A percentile compares a stretch with the other conserved stretches of the same genome.
Evolutionary conservation across 2,113 vertebrate species (phyloP).

Genomic region (Shinisaurus crocodilurus): DNA sequence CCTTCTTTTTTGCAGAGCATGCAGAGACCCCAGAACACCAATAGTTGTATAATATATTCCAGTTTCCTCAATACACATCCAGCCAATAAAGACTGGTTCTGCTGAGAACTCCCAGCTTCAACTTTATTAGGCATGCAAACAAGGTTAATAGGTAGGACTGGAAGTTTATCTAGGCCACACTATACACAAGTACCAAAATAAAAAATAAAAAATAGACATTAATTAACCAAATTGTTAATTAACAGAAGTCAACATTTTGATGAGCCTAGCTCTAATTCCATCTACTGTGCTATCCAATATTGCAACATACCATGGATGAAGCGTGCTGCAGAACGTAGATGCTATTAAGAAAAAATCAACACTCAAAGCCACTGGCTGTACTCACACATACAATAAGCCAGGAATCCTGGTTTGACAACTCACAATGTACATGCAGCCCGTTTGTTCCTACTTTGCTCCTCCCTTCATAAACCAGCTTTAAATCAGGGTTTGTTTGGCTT

Average conservation of each 20-base stretch:
- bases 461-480: not conserved
- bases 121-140: not conserved
- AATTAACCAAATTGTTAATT: not conserved
- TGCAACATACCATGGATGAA: not conserved
- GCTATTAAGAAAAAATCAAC: not conserved
- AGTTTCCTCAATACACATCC: not conserved
- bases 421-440: not conserved
- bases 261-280: not conserved
- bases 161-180: not conserved
- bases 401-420: not conserved
- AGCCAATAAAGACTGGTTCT: not conserved
- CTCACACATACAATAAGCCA: not conserved
- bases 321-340: not conserved
- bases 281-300: not conserved
- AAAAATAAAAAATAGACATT: not conserved
- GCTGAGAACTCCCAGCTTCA: not conserved
- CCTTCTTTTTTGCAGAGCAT: not conserved
- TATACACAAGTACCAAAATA: not conserved
- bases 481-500: not conserved
- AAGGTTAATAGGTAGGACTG: not conserved
- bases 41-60: not conserved
- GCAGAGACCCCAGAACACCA: not conserved
- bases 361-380: not conserved
- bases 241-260: not conserved
- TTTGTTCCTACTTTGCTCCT: not conserved